Base-by-base conservation (phyloP, 2,797 vertebrate species). In the Cuniculus paca region DNA sequence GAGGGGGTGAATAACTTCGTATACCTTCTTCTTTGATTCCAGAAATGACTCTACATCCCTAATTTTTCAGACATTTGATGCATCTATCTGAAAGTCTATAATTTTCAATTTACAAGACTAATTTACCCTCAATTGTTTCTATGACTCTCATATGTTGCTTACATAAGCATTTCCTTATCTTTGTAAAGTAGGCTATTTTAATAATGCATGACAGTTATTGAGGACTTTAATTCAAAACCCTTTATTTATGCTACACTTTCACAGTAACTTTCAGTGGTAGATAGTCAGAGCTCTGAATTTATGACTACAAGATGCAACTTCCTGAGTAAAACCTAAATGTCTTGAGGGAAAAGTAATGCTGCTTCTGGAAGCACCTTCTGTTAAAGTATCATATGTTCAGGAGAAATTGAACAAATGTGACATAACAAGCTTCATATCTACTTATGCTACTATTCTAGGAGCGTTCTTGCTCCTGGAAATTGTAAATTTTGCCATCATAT, bases 331-430 rank as follows among this genome's bases (percentile, higher is more conserved):
- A 85, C 56, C 88, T 92, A 88, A 80, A 91, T 95, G 79, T 63
- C 61, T 83, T 20, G 4, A 34, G 31, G 31, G 13, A 42, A 65
- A 68, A 10, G 26, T 75, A 65, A 34, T 68, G 22, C 63, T 78
- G 50, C 56, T 93, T 94, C 92, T 92, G 50, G 56, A 97, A 92
- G 24, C 17, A 80, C 39, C 58, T 95, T 97, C 88, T 94, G 39
- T 60, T 92, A 77, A 75, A 86, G n/a, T 54, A 50, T 82, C 50
- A 79, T 74, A 88, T 28, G 42, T 75, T 88, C 65, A 83, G 45
- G 58, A 91, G 88, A 96, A 74, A 95, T 0, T 92, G 45, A 92
- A 93, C 75, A 96, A 88, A 92, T 83, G 14, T 85, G 78, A 88
- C n/a, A 65, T 34, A 48, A n/a, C 22, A 92, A 87, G 80, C 61